Conservation (phyloP, 2,888 invertebrate species). For the Sarcophaga carnaria region DNA sequence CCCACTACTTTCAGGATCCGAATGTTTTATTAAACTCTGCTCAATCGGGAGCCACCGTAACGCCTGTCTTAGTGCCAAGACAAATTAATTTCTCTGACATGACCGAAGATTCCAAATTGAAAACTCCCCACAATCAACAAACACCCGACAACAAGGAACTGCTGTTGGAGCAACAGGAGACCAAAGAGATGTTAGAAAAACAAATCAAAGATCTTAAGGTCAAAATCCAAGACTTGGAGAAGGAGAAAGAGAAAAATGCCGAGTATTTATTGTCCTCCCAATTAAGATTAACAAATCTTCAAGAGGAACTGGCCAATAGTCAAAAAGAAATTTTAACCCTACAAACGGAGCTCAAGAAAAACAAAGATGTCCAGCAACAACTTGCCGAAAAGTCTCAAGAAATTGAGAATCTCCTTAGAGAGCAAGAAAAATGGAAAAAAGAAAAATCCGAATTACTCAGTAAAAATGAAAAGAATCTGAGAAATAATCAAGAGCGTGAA, state of each 20-base stretch:
- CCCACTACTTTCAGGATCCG: constrained; percentile 80
- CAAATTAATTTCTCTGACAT: constrained; percentile 82
- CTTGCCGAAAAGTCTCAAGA: constrained; percentile 68
- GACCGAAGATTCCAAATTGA: constrained; percentile 80
- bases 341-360: constrained; percentile 61
- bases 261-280: constrained; percentile 73
- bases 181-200: constrained; percentile 79
- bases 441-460: constrained; percentile 77
- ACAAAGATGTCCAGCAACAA: constrained; percentile 64
- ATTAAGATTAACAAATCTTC: constrained; percentile 70
- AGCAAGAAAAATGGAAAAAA: constrained; percentile 74
- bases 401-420: constrained; percentile 70
- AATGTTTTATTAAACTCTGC: constrained; percentile 71
- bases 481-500: constrained; percentile 76
- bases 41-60: constrained; percentile 74
- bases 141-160: constrained; percentile 75
- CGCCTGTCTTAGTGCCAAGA: constrained; percentile 77
- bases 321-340: constrained; percentile 71
- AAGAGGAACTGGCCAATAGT: constrained; percentile 74
- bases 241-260: constrained; percentile 62
- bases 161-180: constrained; percentile 81
- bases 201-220: constrained; percentile 82
- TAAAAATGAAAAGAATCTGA: constrained; percentile 76
- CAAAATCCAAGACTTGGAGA: constrained; percentile 72
- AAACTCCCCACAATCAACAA: constrained; percentile 71